Percentiles rank a stretch among this genome's conserved stretches.
These are phyloP conservation scores for Tethea ocularis DNA, from an alignment of 2,888 invertebrate species.

Conservation along the genomic window DNA sequence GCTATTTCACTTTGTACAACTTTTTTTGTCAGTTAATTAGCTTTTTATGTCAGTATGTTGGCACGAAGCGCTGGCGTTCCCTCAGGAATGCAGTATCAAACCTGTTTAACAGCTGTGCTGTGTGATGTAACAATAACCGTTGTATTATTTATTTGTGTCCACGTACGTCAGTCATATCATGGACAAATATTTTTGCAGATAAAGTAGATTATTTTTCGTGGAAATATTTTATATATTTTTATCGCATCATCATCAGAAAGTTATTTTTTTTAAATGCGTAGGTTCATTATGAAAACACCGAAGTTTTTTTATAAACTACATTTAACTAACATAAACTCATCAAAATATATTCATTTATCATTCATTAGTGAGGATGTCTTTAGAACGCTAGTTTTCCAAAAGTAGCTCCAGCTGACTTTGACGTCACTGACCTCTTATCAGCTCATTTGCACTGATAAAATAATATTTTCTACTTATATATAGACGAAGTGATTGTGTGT, in stretches of 20 bases:
- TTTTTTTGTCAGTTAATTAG: constrained; percentile 43
- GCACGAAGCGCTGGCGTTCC: constrained; percentile 63
- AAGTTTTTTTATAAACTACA: not conserved
- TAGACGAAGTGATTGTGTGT: constrained; percentile 8
- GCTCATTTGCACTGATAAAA: constrained; percentile 28
- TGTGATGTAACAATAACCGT: constrained; percentile 59
- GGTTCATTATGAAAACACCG: not conserved
- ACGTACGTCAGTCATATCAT: constrained; percentile 41
- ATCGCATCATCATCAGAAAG: not conserved
- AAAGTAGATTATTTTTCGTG: constrained; percentile 10
- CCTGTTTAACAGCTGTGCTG: constrained; percentile 68
- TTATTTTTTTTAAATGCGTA: not conserved
- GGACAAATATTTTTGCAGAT: constrained; percentile 17
- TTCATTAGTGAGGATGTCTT: not conserved
- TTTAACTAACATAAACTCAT: not conserved
- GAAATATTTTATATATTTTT: not conserved
- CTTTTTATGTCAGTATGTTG: constrained; percentile 46
- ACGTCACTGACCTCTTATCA: constrained; percentile 45
- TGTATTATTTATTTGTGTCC: constrained; percentile 51
- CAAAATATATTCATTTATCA: no score
- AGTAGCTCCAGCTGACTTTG: constrained; percentile 46
- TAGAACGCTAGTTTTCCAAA: not conserved
- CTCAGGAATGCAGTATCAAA: constrained; percentile 68
- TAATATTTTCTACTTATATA: constrained; percentile 33
- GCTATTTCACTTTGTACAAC: constrained; percentile 27